Evolutionary conservation across 2,797 vertebrate species (phyloP), one percentile per base, ranked within the genome.

Genomic region (Sphenodon punctatus): DNA sequence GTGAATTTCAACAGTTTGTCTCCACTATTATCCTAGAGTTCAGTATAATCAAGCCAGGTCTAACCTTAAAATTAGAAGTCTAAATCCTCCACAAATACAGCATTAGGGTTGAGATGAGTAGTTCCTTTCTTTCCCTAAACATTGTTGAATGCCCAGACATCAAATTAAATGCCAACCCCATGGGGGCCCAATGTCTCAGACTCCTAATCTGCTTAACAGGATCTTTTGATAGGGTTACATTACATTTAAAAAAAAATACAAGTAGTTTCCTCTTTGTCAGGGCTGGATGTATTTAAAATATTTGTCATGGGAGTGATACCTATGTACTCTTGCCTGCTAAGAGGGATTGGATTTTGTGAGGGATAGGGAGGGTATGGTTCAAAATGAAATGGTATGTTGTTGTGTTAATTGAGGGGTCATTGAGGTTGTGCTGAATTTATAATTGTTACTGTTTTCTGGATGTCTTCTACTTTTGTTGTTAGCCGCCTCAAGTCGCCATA

Each of bases 171-270:
- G 61, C 63, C 81, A 94, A 73, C 85, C 42, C 64, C 86, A 75
- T 77, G 85, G 63, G 74, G 80, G 68, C 63, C 67, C 75, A 88
- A 56, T 76, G 78, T 7, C 23, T 92, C 82, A 75, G 66, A 90
- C 82, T 94, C 92, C 87, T 95, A 94, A 95, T 95, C 91, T 94
- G 88, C 87, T 95, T 96, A 94, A 88, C 81, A 74, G 84, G 66
- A 92, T 92, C 66, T 91, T 89, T 89, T 89, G 88, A 74, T 77
- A 90, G 87, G 53, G 51, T 82, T 91, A 89, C 88, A 68, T 82
- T 91, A 85, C 94, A 95, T 95, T 94, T 94, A 89, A 95, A 89
- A 87, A 91, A 82, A 90, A 93, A 91, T 89, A 67, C 59, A 71
- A 76, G 87, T 75, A 12, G 68, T 70, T 93, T 89, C 89, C 83